Conservation (phyloP, 2,113 vertebrate genomes). For the Ophiodon elongatus region DNA sequence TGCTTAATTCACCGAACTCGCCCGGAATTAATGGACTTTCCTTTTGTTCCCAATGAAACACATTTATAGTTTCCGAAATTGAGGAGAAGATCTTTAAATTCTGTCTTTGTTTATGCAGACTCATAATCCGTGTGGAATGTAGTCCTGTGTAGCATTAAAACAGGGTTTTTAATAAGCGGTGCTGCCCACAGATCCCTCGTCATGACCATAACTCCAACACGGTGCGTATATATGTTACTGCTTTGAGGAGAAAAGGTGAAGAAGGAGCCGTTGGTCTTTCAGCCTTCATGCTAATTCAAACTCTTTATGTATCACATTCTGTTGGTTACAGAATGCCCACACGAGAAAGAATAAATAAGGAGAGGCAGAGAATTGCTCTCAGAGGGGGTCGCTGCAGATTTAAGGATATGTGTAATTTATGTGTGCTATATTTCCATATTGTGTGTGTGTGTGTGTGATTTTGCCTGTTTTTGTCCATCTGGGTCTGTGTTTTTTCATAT, state of each 20-base stretch:
- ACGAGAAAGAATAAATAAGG: not conserved
- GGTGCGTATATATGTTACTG: too few relatives aligned
- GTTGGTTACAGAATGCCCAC: not conserved
- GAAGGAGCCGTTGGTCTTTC: slow-evolving; percentile 1
- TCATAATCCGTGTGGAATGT: slow-evolving; percentile 3
- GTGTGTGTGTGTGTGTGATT: slow-evolving; percentile 7
- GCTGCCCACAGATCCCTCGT: not conserved
- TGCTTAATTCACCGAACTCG: slow-evolving; percentile 10
- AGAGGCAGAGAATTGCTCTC: not conserved
- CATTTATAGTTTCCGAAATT: slow-evolving; percentile 9
- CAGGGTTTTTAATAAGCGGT: not conserved
- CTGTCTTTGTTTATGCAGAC: slow-evolving; percentile 14
- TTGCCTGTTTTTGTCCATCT: not conserved
- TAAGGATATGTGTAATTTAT: slow-evolving; percentile 28
- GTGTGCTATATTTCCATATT: slow-evolving; percentile 11
- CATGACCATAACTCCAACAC: too few relatives aligned
- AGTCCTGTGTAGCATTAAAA: not conserved
- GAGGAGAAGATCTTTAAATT: slow-evolving; percentile 15
- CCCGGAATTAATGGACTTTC: slow-evolving; percentile 10
- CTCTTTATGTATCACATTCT: not conserved
- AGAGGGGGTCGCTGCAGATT: slow-evolving; percentile 10
- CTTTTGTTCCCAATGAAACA: slow-evolving; percentile 22
- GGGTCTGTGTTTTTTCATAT: slow-evolving; percentile 1
- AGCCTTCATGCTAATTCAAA: not conserved
- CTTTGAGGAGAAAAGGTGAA: not conserved